Conservation (phyloP, 2,113 vertebrate genomes). For the Crotalus helleri region DNA sequence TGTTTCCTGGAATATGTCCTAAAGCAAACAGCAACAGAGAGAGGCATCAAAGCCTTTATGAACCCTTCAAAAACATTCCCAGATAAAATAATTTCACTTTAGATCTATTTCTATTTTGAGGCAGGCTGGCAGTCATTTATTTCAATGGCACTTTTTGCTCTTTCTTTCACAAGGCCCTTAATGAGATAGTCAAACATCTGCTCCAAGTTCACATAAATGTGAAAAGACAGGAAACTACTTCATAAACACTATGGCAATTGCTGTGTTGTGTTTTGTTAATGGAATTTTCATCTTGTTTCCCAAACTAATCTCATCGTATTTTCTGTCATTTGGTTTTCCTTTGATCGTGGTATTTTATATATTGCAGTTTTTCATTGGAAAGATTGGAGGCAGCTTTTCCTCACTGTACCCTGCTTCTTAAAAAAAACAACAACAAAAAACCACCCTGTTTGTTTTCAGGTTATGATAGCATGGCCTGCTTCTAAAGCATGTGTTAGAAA, state of each 20-base stretch:
- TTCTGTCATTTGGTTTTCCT: slow-evolving; percentile 5
- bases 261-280: not conserved
- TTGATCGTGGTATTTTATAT: not conserved
- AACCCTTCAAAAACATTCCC: not conserved
- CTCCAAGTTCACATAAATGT: not conserved
- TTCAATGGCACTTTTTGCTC: not conserved
- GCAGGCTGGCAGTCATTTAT: not conserved
- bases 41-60: not conserved
- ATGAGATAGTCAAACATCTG: slow-evolving; percentile 13
- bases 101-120: not conserved
- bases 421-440: not conserved
- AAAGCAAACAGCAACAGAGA: not conserved
- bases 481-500: not conserved
- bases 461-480: not conserved
- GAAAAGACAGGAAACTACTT: not conserved
- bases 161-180: slow-evolving; percentile 4
- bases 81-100: not conserved
- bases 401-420: not conserved
- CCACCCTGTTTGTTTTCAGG: not conserved
- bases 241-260: not conserved
- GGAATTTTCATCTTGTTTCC: slow-evolving; percentile 27
- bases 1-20: not conserved
- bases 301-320: not conserved
- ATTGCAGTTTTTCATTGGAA: not conserved
- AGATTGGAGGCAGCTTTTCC: not conserved